Base-by-base conservation (phyloP, 1,140 invertebrate species). In the Oreohelix idahoensis region DNA sequence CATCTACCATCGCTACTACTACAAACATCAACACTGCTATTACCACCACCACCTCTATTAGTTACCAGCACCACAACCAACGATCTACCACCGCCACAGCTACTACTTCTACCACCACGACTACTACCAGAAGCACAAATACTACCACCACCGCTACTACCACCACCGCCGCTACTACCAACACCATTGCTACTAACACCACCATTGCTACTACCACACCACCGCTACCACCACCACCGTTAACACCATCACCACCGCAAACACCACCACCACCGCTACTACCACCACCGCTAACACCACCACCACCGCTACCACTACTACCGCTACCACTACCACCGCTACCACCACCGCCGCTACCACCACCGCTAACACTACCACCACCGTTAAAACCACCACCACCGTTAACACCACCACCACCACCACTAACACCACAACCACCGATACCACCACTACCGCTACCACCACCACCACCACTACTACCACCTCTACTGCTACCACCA, bases 151-250 rank as follows among this genome's bases (percentile, higher is more conserved):
- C 71, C 26, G 39, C 42, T 36, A 78, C 23, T 26, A 53, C 76
- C 13, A 63, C 76, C n/a, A 78, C 76, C 29, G 53, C 35, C 29
- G 35, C 32, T 32, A 53, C 76, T 29, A 35, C 76, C 26, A 78
- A 8, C 26, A 78, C 76, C 29, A 78, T 38, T 58, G 38, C 53
- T 63, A 78, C 53, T 49, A 35, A 8, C 29, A 78, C 76, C 29
- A 78, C 76, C 29, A 38, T 35, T 58, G 36, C 76, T 32, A 53
- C 76, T 49, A 78, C 76, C 29, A 74, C 76, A 78, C 42, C 26
- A 36, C 42, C 15, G 53, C 4, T 32, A 53, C 42, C 32, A 53
- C 45, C 32, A 58, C 32, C 29, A 78, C 42, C 32, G 53, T 13
- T 49, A 78, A 32, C 32, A 53, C 26, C 29, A 78, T 4, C 32